phyloP scores from a whole-genome alignment of 2,888 invertebrate species.

The Sarcophaga rosellei region DNA sequence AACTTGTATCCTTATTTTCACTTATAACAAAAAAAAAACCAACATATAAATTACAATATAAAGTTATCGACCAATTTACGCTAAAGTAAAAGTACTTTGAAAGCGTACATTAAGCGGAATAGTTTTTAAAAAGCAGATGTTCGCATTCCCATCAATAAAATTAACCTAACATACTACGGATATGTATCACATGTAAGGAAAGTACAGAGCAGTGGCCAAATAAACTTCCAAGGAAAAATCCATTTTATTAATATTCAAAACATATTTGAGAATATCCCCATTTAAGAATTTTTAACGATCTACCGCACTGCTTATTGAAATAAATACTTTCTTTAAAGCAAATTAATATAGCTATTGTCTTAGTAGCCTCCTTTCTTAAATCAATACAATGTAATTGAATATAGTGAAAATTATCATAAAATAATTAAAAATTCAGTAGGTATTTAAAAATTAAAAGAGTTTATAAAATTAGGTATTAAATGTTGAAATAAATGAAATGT shows the following conservation, averaged over 20 bases:
- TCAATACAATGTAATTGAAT: conserved; percentile 46
- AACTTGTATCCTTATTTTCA: too few species aligned
- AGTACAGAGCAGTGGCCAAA: conserved; percentile 48
- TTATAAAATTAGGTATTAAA: conserved; percentile 18
- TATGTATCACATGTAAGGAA: conserved; percentile 4
- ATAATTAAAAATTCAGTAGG: conserved; percentile 45
- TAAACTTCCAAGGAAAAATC: background rate
- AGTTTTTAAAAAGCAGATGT: conserved; percentile 16
- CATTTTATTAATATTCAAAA: background rate
- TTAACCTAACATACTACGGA: background rate
- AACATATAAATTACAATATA: too few species aligned
- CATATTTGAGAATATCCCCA: background rate
- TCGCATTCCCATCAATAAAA: conserved; percentile 44
- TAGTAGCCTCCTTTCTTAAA: conserved; percentile 27
- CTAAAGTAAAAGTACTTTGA: background rate
- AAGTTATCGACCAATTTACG: too few species aligned
- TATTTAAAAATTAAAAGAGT: conserved; percentile 51
- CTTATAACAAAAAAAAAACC: too few species aligned
- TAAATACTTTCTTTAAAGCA: conserved; percentile 16
- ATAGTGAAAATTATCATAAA: conserved; percentile 32
- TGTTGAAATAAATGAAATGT: background rate
- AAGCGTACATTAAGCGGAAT: background rate
- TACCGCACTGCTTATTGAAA: background rate
- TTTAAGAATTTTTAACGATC: too few species aligned
- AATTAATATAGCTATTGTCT: background rate